Evolutionary conservation across 2,888 invertebrate species (phyloP), one percentile per base, ranked within the genome.

Genomic region (Mayetiola destructor): DNA sequence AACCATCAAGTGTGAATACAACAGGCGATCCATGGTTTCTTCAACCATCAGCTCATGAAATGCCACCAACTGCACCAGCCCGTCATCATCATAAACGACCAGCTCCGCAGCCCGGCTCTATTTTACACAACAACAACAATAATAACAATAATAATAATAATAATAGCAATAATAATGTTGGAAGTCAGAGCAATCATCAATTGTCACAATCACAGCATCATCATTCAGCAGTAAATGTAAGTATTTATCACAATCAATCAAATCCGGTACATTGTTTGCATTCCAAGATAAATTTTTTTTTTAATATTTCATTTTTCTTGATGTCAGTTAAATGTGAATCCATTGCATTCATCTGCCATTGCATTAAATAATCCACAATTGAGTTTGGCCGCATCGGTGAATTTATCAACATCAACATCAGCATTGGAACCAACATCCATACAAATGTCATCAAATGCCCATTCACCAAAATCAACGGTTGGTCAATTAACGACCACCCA

Each of bases 51-150:
- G 70, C 73, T 62, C 73, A 73, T 66, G 74, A 73, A 64, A 72
- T 73, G 69, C 72, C 73, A 60, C 74, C 74, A 60, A 74, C 74
- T 60, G 74, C 74, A 9, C 74, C 74, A 30, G 63, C 71, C 53
- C 67, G 74, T 59, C 74, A 73, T 63, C 73, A 73, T 64, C 73
- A 74, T 66, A 73, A 74, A 64, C 67, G 73, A 52, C 72, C 73
- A 60, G 73, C 73, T 55, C 72, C 73, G n/a, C 72, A 72, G 62
- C 71, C 73, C 42, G 64, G 63, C 56, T 53, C 56, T 21, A 32
- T 56, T 30, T 20, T 40, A 55, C 40, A 48, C 37, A 59, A 57
- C 39, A 57, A 55, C 27, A 40, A 42, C 35, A 36, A 55, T 39
- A 36, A 9, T 16, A 36, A 36, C 36, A 36, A n/a, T n/a, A n/a